Conservation (phyloP, 2,797 vertebrate species). For the Meda fulgida region DNA sequence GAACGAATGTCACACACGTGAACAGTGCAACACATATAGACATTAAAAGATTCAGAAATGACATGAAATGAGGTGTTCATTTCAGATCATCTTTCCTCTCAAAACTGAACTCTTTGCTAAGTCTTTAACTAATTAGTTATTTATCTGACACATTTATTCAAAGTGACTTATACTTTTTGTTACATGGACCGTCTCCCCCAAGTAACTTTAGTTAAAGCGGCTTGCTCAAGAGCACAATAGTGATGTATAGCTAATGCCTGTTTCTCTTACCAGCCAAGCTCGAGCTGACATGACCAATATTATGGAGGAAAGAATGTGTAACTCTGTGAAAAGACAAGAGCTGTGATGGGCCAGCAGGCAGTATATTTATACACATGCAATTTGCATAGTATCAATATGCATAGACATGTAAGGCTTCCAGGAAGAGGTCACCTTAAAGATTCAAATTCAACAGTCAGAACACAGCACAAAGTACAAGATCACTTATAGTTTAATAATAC, state of each 20-base stretch:
- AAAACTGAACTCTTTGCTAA: not conserved
- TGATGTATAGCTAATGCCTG: not conserved
- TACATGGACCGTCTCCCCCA: not conserved
- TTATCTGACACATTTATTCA: slow-evolving; percentile 17
- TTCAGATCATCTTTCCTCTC: not conserved
- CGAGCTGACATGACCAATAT: slow-evolving; percentile 2
- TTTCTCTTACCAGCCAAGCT: not conserved
- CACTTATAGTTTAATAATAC: not conserved
- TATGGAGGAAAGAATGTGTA: not conserved
- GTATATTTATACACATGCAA: slow-evolving; percentile 12
- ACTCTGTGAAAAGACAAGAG: slow-evolving; percentile 3
- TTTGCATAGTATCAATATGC: slow-evolving; percentile 23
- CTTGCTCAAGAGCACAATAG: not conserved
- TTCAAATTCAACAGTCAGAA: slow-evolving; percentile 16
- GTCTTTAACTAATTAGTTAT: slow-evolving; percentile 16
- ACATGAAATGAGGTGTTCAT: not conserved
- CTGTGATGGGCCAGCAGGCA: slow-evolving; percentile 2
- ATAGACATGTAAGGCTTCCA: not conserved
- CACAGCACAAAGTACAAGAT: not conserved
- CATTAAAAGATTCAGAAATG: not conserved
- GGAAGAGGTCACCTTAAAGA: slow-evolving; percentile 29
- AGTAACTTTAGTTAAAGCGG: not conserved
- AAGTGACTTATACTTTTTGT: slow-evolving; percentile 1
- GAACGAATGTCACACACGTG: too few relatives aligned
- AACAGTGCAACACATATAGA: too few relatives aligned